Evolutionary conservation across 2,888 invertebrate species (phyloP).

Genomic region (Myopa tessellatipennis): DNA sequence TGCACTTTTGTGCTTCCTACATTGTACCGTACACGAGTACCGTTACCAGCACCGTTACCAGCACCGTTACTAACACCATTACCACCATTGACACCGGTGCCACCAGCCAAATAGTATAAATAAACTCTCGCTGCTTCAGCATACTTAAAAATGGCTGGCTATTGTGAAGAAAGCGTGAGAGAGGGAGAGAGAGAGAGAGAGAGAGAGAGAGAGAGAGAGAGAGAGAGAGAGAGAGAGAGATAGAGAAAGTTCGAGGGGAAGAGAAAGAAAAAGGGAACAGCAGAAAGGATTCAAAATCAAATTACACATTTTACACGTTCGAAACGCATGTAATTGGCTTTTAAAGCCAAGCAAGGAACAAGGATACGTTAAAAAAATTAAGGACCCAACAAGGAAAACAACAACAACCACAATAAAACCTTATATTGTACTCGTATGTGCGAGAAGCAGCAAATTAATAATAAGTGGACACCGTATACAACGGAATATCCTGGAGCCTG

Average conservation of each 20-base stretch:
- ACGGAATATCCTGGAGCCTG: not conserved
- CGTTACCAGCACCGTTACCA: not conserved
- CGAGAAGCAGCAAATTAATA: conserved; percentile 33
- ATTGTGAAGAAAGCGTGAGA: not conserved
- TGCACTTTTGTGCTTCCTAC: not conserved
- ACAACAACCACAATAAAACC: conserved; percentile 17
- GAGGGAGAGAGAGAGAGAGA: conserved; percentile 14
- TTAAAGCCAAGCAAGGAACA: conserved; percentile 52
- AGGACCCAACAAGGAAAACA: not conserved
- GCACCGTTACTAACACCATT: not conserved
- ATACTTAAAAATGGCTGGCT: conserved; percentile 17
- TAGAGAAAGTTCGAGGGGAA: not conserved
- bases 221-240: no score
- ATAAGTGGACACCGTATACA: conserved; percentile 33
- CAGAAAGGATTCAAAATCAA: conserved; percentile 56
- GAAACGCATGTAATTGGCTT: conserved; percentile 67
- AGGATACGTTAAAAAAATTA: conserved; percentile 15
- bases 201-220: not conserved
- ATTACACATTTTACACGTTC: conserved; percentile 64
- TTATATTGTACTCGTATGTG: conserved; percentile 12
- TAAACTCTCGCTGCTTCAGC: conserved; percentile 21
- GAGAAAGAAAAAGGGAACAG: conserved; percentile 17
- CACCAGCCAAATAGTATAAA: conserved; percentile 8
- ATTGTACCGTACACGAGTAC: not conserved
- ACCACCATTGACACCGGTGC: not conserved